These are phyloP conservation scores for Noctua comes DNA, from an alignment of 2,888 invertebrate species.

Conservation along the genomic window DNA sequence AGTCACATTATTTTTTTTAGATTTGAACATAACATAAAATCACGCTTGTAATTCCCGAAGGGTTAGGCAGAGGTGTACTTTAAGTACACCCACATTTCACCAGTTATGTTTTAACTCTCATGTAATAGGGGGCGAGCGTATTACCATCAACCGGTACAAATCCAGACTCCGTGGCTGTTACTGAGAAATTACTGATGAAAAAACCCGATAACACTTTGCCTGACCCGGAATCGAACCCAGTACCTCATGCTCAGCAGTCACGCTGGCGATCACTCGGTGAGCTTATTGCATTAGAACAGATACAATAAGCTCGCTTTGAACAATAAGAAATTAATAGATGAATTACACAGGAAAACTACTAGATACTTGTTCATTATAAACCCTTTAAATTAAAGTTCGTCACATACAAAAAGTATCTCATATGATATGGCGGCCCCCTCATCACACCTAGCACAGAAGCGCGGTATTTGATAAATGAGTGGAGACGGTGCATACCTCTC, in stretches of 20 bases:
- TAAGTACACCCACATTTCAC: no score
- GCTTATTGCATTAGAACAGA: neutral
- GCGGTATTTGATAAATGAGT: conserved; percentile 66
- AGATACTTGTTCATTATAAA: neutral
- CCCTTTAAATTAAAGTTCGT: neutral
- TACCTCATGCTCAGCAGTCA: neutral
- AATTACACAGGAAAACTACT: neutral
- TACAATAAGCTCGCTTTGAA: neutral
- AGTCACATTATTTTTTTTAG: no score
- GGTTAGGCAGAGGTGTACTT: no score
- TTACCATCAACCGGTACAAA: no score
- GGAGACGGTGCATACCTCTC: conserved; percentile 57
- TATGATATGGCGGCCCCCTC: conserved; percentile 41
- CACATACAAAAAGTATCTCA: neutral
- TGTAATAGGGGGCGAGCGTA: no score
- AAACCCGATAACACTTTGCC: neutral
- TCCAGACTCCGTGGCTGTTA: neutral
- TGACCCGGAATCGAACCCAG: neutral
- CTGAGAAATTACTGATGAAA: neutral
- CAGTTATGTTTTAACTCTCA: no score
- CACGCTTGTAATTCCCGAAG: no score
- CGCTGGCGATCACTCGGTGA: neutral
- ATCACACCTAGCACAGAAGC: conserved; percentile 56
- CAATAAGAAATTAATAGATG: neutral
- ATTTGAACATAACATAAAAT: no score